Base-by-base conservation (phyloP, 2,113 vertebrate species). In the Perccottus glenii region DNA sequence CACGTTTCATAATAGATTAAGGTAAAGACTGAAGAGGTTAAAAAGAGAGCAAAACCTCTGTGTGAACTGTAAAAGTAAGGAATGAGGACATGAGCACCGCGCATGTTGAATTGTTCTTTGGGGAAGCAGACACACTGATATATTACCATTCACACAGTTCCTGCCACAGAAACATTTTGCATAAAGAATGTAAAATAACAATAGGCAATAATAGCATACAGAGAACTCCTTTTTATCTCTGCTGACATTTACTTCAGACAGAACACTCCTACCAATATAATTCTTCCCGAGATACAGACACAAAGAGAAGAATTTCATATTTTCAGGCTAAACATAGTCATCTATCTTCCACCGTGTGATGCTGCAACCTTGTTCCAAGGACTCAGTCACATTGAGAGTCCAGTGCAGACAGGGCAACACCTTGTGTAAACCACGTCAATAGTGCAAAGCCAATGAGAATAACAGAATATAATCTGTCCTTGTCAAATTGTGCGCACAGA, bases 221-320 rank as follows among this genome's bases (percentile, higher is more conserved):
- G 70, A 62, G 64, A 50, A 67, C 73, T 82, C 56, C 67, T 80
- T 88, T 85, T 88, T 84, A 80, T 86, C 80, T 85, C 42, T 46
- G 67, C 62, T 82, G 75, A 86, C 85, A 84, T 89, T 86, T 87
- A 80, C 82, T 77, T 88, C 73, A 77, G 77, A 83, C 36, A 1
- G 59, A 60, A 73, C 63, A 73, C 58, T 71, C 73, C 53, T 57
- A 61, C 69, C 55, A 62, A 65, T 76, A 81, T 75, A 79, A 77
- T 82, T 80, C 64, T 64, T 72, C 65, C 64, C 58, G 68, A 52
- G 50, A 79, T 69, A 59, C 70, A 73, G 66, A 83, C 64, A 82
- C 60, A 83, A 70, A 61, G 67, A 74, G 48, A 70, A 57, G 71
- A 58, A 70, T 79, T 73, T 85, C 65, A 76, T 78, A 62, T 71